Evolutionary conservation across 2,888 invertebrate species (phyloP).

Genomic region (Epinotia brunnichana): DNA sequence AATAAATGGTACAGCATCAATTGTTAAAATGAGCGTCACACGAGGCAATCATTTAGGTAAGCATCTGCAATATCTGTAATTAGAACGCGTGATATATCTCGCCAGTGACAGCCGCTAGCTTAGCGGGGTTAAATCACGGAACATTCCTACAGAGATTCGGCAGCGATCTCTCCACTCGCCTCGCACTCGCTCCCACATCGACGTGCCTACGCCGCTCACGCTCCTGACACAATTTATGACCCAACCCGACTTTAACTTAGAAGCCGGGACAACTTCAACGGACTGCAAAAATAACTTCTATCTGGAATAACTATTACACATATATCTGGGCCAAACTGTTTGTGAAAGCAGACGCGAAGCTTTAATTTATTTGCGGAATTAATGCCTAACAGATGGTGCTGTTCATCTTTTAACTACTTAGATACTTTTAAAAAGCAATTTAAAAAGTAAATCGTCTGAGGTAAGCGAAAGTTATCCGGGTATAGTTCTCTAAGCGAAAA

Average conservation of each 20-base stretch:
- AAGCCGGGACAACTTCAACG: slow-evolving; percentile 56
- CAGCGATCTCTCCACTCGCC: slow-evolving; percentile 46
- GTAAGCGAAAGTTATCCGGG: slow-evolving; percentile 54
- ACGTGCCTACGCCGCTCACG: slow-evolving; percentile 43
- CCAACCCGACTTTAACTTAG: slow-evolving; percentile 58
- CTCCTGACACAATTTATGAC: slow-evolving; percentile 60
- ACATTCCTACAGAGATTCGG: slow-evolving; percentile 62
- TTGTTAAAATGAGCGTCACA: slow-evolving; percentile 42
- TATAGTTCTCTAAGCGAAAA: slow-evolving; percentile 57
- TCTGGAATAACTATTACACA: slow-evolving; percentile 23
- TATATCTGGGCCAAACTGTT: slow-evolving; percentile 17
- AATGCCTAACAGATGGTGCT: background rate
- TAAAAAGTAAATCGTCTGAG: slow-evolving; percentile 28
- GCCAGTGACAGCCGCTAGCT: slow-evolving; percentile 56
- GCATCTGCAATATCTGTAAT: slow-evolving; percentile 63
- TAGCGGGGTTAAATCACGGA: slow-evolving; percentile 62
- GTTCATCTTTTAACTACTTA: background rate
- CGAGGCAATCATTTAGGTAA: slow-evolving; percentile 53
- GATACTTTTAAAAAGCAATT: slow-evolving; percentile 19
- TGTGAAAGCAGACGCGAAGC: slow-evolving; percentile 1
- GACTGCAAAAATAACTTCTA: slow-evolving; percentile 55
- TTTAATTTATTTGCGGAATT: slow-evolving; percentile 9
- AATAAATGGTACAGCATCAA: slow-evolving; percentile 36
- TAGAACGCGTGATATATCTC: slow-evolving; percentile 63
- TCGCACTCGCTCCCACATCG: slow-evolving; percentile 42